Evolutionary conservation across 1,140 invertebrate species (phyloP).

Genomic region (Rhagoletis zephyria): DNA sequence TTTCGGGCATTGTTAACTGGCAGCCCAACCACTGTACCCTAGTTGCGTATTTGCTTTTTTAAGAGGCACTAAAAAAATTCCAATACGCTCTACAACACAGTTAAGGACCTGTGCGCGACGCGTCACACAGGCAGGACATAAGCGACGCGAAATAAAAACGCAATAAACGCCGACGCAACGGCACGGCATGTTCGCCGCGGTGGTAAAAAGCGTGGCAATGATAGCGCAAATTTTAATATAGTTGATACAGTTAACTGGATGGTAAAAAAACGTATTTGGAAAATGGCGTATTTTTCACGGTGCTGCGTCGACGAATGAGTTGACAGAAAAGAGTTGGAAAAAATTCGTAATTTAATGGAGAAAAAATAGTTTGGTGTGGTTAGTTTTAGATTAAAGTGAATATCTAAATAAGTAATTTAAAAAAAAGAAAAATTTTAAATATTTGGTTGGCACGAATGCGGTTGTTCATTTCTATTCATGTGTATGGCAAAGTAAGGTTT

Average conservation of each 20-base stretch:
- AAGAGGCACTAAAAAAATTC: conserved; percentile 53
- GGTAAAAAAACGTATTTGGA: neutral
- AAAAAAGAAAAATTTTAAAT: neutral
- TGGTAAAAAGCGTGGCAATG: neutral
- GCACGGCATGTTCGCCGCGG: too few species aligned
- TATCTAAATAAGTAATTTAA: neutral
- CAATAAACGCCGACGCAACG: conserved; percentile 44
- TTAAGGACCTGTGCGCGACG: conserved; percentile 34
- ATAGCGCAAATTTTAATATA: conserved; percentile 1
- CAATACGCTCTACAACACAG: conserved; percentile 20
- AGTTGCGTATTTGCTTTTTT: conserved; percentile 52
- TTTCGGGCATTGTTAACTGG: conserved; percentile 48
- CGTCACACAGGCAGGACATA: conserved; percentile 11
- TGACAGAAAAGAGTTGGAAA: neutral
- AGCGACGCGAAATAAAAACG: conserved; percentile 35
- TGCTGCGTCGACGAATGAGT: neutral
- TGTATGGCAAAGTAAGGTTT: neutral
- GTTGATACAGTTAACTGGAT: neutral
- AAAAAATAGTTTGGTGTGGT: neutral
- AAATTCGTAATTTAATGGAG: neutral
- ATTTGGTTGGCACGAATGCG: neutral
- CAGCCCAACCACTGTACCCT: conserved; percentile 40
- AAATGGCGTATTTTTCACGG: neutral
- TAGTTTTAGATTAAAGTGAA: neutral
- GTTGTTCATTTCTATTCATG: neutral